Evolutionary conservation across 2,888 invertebrate species (phyloP).

Genomic region (Empis stercorea): DNA sequence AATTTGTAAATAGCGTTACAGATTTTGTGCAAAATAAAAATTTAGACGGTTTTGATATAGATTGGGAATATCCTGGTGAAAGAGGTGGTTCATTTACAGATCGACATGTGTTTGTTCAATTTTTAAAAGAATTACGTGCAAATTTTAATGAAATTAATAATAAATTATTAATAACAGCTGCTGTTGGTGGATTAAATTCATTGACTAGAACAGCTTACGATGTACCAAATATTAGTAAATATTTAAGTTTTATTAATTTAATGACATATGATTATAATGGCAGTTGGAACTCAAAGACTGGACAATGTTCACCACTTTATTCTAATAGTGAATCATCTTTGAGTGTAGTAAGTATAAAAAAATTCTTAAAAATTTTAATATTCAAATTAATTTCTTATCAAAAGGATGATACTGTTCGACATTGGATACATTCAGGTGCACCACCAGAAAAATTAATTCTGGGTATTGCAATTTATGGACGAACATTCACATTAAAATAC

Average conservation of each 20-base stretch:
- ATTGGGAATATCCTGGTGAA: conserved; percentile 48
- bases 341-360: neutral
- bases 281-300: conserved; percentile 37
- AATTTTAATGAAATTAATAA: too few relatives aligned
- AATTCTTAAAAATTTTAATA: conserved; percentile 23
- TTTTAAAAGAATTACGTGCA: conserved; percentile 3
- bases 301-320: conserved; percentile 40
- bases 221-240: conserved; percentile 35
- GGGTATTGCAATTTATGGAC: conserved; percentile 35
- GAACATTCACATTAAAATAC: conserved; percentile 33
- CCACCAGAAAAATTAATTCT: conserved; percentile 29
- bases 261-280: conserved; percentile 48
- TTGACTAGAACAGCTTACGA: conserved; percentile 39
- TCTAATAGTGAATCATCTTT: neutral
- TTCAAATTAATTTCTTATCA: conserved; percentile 26
- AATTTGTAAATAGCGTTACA: conserved; percentile 39
- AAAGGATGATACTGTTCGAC: conserved; percentile 32
- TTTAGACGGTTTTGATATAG: conserved; percentile 52
- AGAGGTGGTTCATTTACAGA: conserved; percentile 22
- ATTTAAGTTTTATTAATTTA: conserved; percentile 41
- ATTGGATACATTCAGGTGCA: conserved; percentile 32
- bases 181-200: conserved; percentile 38
- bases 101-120: neutral
- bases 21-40: conserved; percentile 37
- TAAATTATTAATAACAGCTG: conserved; percentile 31